Evolutionary conservation across 2,888 invertebrate species (phyloP), one percentile per base, ranked within the genome.

Genomic region (Caenorhabditis zanzibari): DNA sequence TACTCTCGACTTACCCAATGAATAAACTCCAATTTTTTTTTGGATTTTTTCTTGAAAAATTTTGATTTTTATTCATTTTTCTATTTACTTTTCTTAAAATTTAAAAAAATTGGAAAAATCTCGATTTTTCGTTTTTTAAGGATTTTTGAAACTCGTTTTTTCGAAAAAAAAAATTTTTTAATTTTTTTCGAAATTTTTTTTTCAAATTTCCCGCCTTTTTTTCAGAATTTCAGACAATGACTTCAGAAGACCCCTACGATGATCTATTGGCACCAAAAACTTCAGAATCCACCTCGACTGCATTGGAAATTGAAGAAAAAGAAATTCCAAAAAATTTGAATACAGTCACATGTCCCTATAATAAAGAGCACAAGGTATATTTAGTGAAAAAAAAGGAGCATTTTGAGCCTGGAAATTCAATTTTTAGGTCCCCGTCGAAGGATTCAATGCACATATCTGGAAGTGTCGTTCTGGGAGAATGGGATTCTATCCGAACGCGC

Each of bases 391-490:
- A 32, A 6, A 32, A 4, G 32, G 7, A 32, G 7, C 4, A 32
- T 6, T 32, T 32, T 32, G 32, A 54, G n/a, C 3, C 19, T 28
- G 2, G 7, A 54, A 28, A 38, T 19, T 47, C 19, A 6, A 38
- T 38, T 61, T 73, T 59, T 6, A 68, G 47, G 64, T 76, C 3
- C 32, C 66, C 1, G 7, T 68, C 9, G 47, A 49, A 6, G 61
- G 61, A 7, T 76, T 76, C 76, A 76, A 76, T 19, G 59, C n/a
- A 1, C 76, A 76, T 52, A 4, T 76, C 5, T 68, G 38, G 52
- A 61, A 71, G 54, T 77, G 77, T 63, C 77, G 77, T 2, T 4
- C 22, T 10, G 61, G 63, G n/a, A 14, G 7, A 24, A 63, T 77
- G 54, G 9, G 6, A 2, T 77, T 77, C 24, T 77, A 63, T 56